These are phyloP conservation scores for Blomia tropicalis DNA, from an alignment of 2,888 invertebrate genomes.

Conservation along the genomic window DNA sequence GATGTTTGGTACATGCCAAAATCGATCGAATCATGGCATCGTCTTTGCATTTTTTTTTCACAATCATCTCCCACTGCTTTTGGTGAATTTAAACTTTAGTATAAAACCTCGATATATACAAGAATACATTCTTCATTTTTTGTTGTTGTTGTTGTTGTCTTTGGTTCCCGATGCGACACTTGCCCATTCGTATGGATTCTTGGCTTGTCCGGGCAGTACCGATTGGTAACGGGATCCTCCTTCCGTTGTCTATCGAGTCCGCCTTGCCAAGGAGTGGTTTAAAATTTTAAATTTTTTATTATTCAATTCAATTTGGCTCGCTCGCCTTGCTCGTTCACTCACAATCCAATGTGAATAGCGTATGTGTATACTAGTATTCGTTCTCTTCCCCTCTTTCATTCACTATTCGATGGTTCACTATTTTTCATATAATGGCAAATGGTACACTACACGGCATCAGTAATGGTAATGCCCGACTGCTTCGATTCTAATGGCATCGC, in stretches of 20 bases:
- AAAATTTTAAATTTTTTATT: slow-evolving; percentile 12
- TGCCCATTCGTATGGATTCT: not conserved
- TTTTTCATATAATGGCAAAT: not conserved
- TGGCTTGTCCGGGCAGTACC: not conserved
- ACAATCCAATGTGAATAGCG: not conserved
- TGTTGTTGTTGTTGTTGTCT: too few relatives aligned
- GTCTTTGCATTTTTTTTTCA: too few relatives aligned
- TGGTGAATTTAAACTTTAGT: too few relatives aligned
- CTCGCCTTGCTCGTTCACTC: not conserved
- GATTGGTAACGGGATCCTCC: not conserved
- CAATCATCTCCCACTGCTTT: too few relatives aligned
- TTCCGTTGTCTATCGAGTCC: slow-evolving; percentile 6
- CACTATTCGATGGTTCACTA: not conserved
- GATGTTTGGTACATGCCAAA: too few relatives aligned
- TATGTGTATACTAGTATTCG: not conserved
- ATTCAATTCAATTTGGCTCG: slow-evolving; percentile 14
- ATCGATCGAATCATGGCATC: too few relatives aligned
- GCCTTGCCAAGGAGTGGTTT: slow-evolving; percentile 14
- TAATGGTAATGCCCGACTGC: not conserved
- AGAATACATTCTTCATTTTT: too few relatives aligned
- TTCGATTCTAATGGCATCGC: not conserved
- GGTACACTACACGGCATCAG: not conserved
- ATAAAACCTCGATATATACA: too few relatives aligned
- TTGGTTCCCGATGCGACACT: not conserved
- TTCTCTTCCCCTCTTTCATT: not conserved